phyloP scores from a whole-genome alignment of 2,113 vertebrate species.

The Boulengeromyrus knoepffleri region DNA sequence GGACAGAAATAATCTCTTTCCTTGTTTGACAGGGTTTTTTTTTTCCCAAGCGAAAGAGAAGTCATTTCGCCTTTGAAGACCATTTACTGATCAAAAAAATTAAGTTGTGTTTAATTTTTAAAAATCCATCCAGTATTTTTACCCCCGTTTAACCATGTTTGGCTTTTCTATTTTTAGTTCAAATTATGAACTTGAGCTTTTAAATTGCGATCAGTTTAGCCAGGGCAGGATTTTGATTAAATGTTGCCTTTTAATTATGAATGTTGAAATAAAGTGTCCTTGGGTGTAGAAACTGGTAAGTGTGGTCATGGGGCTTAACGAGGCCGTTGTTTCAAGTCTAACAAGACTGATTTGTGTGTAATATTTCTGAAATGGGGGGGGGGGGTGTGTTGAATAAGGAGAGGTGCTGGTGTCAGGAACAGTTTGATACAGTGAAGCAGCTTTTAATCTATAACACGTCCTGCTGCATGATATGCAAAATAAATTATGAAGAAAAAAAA shows the following conservation, averaged over 20 bases:
- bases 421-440: conserved; percentile 56
- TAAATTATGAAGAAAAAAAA: conserved; percentile 53
- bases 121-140: background rate
- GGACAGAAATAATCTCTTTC: background rate
- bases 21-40: background rate
- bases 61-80: background rate
- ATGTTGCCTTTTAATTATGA: conserved; percentile 1
- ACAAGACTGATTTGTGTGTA: conserved; percentile 10
- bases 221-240: background rate
- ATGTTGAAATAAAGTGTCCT: background rate
- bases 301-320: background rate
- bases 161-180: background rate
- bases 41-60: background rate
- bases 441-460: conserved; percentile 53
- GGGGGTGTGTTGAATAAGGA: conserved; percentile 35
- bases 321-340: background rate
- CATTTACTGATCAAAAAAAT: background rate
- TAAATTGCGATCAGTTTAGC: conserved; percentile 2
- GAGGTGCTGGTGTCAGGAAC: conserved; percentile 52
- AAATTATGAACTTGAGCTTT: background rate
- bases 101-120: background rate
- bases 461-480: conserved; percentile 59
- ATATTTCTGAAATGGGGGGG: conserved; percentile 36
- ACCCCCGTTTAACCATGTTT: background rate
- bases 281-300: background rate